Conservation (phyloP, 30 jellyfish, hydroid and myxozoan species). For the Pelagia noctiluca region DNA sequence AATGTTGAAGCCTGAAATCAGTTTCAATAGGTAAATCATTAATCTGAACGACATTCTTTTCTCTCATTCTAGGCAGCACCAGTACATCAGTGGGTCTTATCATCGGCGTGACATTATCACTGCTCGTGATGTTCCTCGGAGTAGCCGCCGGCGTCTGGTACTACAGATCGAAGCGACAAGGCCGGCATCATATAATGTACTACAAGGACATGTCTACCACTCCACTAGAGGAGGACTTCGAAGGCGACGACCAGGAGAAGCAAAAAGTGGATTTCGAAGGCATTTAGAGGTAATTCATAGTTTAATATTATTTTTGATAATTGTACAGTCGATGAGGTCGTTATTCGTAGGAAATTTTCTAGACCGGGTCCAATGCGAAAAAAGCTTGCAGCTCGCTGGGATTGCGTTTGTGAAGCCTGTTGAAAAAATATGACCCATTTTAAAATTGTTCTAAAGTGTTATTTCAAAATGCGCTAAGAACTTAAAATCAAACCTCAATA, state of each 20-base stretch:
- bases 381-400: neutral
- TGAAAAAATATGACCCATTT: neutral
- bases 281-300: neutral
- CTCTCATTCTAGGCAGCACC: constrained; percentile 32
- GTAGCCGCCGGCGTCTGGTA: constrained; percentile 77
- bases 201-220: constrained; percentile 98
- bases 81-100: constrained; percentile 70
- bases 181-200: constrained; percentile 84
- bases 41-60: neutral
- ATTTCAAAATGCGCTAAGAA: neutral
- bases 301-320: too few relatives aligned
- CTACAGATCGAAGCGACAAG: constrained; percentile 61
- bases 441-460: neutral
- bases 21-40: too few relatives aligned
- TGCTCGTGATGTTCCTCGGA: constrained; percentile 70
- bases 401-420: neutral
- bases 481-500: neutral
- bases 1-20: too few relatives aligned
- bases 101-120: constrained; percentile 73
- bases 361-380: neutral
- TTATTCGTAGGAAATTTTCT: neutral
- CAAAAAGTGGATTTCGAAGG: constrained; percentile 62
- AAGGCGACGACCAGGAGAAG: constrained; percentile 85
- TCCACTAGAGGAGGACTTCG: constrained; percentile 94
- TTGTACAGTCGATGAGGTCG: neutral